Conservation (phyloP, 53 echinoderm and acorn worm species). For the Glandiceps talaboti region DNA sequence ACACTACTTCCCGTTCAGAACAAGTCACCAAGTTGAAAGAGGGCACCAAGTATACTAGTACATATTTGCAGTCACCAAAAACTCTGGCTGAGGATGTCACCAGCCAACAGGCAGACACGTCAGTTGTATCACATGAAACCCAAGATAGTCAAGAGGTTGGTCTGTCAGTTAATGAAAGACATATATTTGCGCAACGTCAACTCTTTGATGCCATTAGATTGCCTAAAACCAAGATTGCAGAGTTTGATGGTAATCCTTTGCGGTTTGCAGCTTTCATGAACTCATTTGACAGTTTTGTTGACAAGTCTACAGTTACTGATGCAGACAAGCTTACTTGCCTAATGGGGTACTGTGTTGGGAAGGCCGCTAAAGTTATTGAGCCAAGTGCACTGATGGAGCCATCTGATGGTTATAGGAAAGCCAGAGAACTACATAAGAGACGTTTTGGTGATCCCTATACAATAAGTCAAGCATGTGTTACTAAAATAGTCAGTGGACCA, state of each 20-base stretch:
- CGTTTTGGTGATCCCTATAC: slow-evolving; percentile 32
- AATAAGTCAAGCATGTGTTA: slow-evolving; percentile 11
- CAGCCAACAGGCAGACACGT: no score
- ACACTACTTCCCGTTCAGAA: no score
- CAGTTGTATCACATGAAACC: no score
- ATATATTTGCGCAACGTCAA: no score
- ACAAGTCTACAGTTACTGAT: slow-evolving; percentile 9
- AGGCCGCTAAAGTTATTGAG: slow-evolving; percentile 23
- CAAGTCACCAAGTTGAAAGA: no score
- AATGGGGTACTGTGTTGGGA: slow-evolving; percentile 25
- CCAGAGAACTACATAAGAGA: slow-evolving; percentile 13
- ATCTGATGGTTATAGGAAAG: no score
- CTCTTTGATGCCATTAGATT: no score
- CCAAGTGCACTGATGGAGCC: slow-evolving; percentile 21
- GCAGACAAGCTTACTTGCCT: slow-evolving; percentile 22
- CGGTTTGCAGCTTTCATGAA: slow-evolving; percentile 22
- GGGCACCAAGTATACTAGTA: no score
- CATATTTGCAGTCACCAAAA: no score
- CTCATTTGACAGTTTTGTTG: slow-evolving; percentile 27
- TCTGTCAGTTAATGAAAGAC: no score
- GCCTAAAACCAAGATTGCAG: slow-evolving; percentile 24
- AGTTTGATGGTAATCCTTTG: slow-evolving; percentile 30
- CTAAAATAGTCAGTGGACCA: slow-evolving; percentile 9
- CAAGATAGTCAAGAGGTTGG: no score
- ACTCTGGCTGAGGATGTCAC: no score